Conservation (phyloP, 1,140 invertebrate species). For the Neodiprion lecontei region DNA sequence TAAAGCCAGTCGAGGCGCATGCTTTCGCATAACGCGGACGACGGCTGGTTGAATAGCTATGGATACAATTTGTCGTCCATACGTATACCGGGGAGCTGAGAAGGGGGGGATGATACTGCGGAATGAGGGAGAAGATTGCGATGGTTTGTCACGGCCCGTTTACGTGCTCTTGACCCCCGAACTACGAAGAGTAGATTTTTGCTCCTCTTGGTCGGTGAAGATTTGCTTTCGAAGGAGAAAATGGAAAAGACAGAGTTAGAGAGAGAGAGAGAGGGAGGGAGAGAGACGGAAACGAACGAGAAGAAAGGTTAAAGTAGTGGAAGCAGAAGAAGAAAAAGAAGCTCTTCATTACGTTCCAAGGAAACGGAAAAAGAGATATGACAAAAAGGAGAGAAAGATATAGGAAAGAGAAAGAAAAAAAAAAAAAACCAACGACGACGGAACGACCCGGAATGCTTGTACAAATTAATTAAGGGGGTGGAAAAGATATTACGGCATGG, state of each 20-base stretch:
- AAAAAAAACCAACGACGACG: no score
- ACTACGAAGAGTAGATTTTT: background rate
- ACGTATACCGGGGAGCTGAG: background rate
- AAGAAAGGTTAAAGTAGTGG: background rate
- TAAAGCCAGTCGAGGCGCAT: background rate
- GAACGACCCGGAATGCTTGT: no score
- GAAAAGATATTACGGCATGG: no score
- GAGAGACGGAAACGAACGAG: background rate
- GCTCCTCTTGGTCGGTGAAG: background rate
- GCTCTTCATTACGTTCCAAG: background rate
- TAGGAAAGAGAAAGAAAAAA: no score
- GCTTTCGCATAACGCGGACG: background rate
- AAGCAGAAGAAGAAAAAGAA: background rate
- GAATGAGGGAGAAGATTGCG: background rate
- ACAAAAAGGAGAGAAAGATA: no score
- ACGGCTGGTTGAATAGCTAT: no score
- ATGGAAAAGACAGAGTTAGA: no score
- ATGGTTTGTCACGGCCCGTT: background rate
- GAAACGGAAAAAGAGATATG: no score
- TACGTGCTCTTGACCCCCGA: slow-evolving; percentile 4
- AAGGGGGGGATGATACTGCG: background rate
- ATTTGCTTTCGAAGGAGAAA: no score
- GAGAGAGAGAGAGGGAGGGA: background rate
- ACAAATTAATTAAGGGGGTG: no score
- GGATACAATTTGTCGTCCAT: no score